phyloP scores from a whole-genome alignment of 1,140 invertebrate species.

The Andricus grossulariae region DNA sequence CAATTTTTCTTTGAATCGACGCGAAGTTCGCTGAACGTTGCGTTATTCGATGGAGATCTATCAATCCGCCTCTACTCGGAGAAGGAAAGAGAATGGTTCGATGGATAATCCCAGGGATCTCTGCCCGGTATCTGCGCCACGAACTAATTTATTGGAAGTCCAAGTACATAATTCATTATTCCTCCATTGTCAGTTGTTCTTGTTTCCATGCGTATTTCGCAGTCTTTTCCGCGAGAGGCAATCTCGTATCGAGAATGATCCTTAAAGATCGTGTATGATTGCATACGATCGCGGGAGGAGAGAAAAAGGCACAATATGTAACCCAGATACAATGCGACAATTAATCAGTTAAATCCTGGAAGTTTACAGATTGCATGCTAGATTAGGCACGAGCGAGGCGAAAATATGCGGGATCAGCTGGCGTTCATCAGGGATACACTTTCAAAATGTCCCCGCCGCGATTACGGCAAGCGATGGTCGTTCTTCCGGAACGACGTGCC shows the following conservation, averaged over 20 bases:
- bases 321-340: slow-evolving; percentile 31
- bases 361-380: slow-evolving; percentile 24
- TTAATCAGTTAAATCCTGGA: slow-evolving; percentile 34
- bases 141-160: slow-evolving; percentile 47
- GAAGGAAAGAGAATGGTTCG: slow-evolving; percentile 56
- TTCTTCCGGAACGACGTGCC: slow-evolving; percentile 37
- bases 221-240: slow-evolving; percentile 24
- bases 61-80: slow-evolving; percentile 47
- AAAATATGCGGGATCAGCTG: neutral
- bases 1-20: slow-evolving; percentile 11
- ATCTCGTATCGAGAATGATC: neutral
- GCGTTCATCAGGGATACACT: neutral
- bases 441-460: neutral
- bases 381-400: neutral
- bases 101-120: slow-evolving; percentile 58
- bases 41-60: slow-evolving; percentile 59
- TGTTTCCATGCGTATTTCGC: slow-evolving; percentile 42
- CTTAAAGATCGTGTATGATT: slow-evolving; percentile 3
- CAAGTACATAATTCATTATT: slow-evolving; percentile 61
- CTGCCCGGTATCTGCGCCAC: slow-evolving; percentile 35
- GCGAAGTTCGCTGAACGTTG: neutral
- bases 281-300: neutral
- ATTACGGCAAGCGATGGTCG: slow-evolving; percentile 10
- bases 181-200: slow-evolving; percentile 48
- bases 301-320: slow-evolving; percentile 9